Conservation (phyloP, 2,113 vertebrate species). For the Chascanopsetta lugubris region DNA sequence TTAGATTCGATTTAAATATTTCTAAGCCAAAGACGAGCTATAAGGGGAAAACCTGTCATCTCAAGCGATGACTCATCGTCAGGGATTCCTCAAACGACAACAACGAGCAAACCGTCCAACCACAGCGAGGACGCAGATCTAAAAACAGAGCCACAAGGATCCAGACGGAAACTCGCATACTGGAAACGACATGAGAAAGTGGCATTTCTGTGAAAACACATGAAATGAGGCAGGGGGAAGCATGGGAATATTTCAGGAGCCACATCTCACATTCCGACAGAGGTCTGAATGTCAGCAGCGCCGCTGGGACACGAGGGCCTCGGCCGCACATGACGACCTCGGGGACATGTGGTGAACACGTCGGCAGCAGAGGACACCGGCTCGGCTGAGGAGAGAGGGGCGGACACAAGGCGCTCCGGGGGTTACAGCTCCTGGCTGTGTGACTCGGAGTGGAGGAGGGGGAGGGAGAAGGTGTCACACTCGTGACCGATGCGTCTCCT, state of each 20-base stretch:
- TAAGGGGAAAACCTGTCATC: too few species aligned
- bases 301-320: background rate
- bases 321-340: too few species aligned
- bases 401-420: slow-evolving; percentile 1
- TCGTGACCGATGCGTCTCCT: too few species aligned
- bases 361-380: slow-evolving; percentile 17
- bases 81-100: too few species aligned
- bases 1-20: too few species aligned
- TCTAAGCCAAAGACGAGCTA: too few species aligned
- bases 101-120: background rate
- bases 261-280: slow-evolving; percentile 26
- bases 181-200: slow-evolving; percentile 15
- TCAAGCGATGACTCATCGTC: too few species aligned
- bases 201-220: slow-evolving; percentile 34
- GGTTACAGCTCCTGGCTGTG: too few species aligned
- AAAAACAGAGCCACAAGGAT: background rate
- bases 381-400: too few species aligned
- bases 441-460: too few species aligned
- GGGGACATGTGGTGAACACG: slow-evolving; percentile 55
- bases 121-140: background rate
- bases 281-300: slow-evolving; percentile 32
- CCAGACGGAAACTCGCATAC: background rate
- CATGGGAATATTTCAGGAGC: slow-evolving; percentile 45
- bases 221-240: slow-evolving; percentile 24
- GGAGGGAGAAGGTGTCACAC: too few species aligned